These are phyloP conservation scores for Arrhamphus sclerolepis DNA, from an alignment of 2,797 vertebrate species.

Conservation along the genomic window DNA sequence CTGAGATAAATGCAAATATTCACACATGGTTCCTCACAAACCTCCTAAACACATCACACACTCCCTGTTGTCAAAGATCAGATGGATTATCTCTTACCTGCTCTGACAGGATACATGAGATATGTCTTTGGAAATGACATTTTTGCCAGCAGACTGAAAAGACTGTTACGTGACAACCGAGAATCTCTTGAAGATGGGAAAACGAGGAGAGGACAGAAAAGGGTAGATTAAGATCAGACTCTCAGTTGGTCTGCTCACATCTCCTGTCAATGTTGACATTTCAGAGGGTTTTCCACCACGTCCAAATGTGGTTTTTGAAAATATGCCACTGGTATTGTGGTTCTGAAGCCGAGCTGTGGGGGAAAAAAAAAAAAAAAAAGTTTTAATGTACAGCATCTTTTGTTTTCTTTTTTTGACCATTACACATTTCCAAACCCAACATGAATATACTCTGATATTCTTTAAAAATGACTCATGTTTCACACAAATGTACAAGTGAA, in stretches of 20 bases:
- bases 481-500: slow-evolving; percentile 57
- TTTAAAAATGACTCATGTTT: slow-evolving; percentile 54
- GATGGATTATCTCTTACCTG: slow-evolving; percentile 59
- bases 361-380: too few relatives aligned
- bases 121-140: slow-evolving; percentile 61
- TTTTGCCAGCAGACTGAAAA: slow-evolving; percentile 81
- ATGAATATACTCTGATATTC: slow-evolving; percentile 61
- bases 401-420: slow-evolving; percentile 26
- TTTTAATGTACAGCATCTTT: slow-evolving; percentile 18
- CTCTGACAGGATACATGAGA: slow-evolving; percentile 67
- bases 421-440: slow-evolving; percentile 52
- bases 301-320: slow-evolving; percentile 62
- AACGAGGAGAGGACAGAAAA: slow-evolving; percentile 33
- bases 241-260: slow-evolving; percentile 40
- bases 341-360: slow-evolving; percentile 37
- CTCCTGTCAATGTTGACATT: slow-evolving; percentile 66
- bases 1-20: slow-evolving; percentile 67
- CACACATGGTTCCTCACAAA: slow-evolving; percentile 60
- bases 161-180: slow-evolving; percentile 76
- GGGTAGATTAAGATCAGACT: slow-evolving; percentile 64
- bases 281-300: slow-evolving; percentile 57
- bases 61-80: slow-evolving; percentile 65
- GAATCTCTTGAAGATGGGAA: slow-evolving; percentile 46
- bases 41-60: slow-evolving; percentile 51
- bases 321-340: slow-evolving; percentile 49